phyloP scores from a whole-genome alignment of 2,888 invertebrate genomes.

The Eledona agricola region DNA sequence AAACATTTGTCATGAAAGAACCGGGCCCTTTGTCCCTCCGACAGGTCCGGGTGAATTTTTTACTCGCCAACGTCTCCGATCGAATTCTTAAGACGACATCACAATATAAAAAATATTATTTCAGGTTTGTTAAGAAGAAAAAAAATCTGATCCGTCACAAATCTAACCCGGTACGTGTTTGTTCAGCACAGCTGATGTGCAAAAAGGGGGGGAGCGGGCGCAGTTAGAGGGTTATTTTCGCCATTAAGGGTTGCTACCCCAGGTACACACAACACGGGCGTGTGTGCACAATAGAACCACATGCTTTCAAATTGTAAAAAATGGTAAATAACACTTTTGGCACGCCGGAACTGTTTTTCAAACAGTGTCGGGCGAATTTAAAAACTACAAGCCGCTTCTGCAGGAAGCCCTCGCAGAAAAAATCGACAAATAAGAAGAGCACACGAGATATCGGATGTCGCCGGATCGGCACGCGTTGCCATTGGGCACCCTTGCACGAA shows the following conservation, averaged over 20 bases:
- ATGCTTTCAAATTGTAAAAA: slow-evolving; percentile 56
- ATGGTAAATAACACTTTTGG: slow-evolving; percentile 57
- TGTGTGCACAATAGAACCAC: slow-evolving; percentile 55
- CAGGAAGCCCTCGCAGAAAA: slow-evolving; percentile 52
- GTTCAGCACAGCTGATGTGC: slow-evolving; percentile 59
- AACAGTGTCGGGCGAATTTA: no score
- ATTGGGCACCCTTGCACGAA: slow-evolving; percentile 59
- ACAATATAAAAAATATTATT: slow-evolving; percentile 59
- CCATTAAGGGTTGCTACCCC: slow-evolving; percentile 55
- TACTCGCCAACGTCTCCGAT: slow-evolving; percentile 51
- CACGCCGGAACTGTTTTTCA: no score
- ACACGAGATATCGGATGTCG: no score
- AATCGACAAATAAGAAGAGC: no score
- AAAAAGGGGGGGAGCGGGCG: slow-evolving; percentile 49
- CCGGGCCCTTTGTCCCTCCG: slow-evolving; percentile 19
- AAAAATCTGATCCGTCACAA: slow-evolving; percentile 44
- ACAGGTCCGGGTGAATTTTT: slow-evolving; percentile 26
- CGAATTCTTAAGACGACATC: slow-evolving; percentile 50
- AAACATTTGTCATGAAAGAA: slow-evolving; percentile 52
- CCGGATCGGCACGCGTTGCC: slow-evolving; percentile 56
- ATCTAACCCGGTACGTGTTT: slow-evolving; percentile 48
- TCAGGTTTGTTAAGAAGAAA: slow-evolving; percentile 49
- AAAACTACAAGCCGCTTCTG: slow-evolving; percentile 22
- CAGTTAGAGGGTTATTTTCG: slow-evolving; percentile 51
- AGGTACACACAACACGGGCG: slow-evolving; percentile 51